Percentiles rank a stretch among this genome's conserved stretches.
Conservation (phyloP, 2,797 vertebrate species). For the Mus spretus region DNA sequence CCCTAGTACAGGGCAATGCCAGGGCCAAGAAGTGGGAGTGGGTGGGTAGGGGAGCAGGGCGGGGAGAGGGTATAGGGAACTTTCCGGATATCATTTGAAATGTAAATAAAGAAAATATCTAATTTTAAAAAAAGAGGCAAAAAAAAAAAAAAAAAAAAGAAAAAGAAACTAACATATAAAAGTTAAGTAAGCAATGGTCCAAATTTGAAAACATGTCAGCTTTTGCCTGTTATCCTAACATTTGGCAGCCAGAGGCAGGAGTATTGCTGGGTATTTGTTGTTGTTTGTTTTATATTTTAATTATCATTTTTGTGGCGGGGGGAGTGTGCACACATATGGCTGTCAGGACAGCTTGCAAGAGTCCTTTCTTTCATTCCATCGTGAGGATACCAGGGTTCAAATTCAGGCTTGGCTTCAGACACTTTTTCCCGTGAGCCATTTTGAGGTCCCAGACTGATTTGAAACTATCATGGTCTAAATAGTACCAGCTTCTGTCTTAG, state of each 20-base stretch:
- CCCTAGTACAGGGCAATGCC: no score
- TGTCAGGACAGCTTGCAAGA: background rate
- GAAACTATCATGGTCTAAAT: background rate
- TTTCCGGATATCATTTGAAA: no score
- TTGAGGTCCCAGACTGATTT: background rate
- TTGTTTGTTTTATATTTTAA: background rate
- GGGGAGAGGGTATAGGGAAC: no score
- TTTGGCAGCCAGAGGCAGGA: background rate
- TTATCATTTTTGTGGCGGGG: background rate
- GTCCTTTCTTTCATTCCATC: background rate
- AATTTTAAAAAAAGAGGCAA: no score
- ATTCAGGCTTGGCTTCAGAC: background rate
- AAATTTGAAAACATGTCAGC: conserved; percentile 43
- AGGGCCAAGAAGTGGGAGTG: no score
- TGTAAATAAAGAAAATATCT: no score
- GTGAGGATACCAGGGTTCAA: background rate
- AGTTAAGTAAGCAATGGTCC: conserved; percentile 28
- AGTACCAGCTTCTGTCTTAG: background rate
- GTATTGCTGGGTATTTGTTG: background rate
- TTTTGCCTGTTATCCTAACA: background rate
- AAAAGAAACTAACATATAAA: background rate
- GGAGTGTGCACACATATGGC: background rate
- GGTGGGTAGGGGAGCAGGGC: no score
- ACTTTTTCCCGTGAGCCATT: background rate
- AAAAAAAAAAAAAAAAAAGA: no score